Percentiles rank a stretch among this genome's conserved stretches.
Conservation (phyloP, 1,140 invertebrate species). For the Potamilus streckersoni region DNA sequence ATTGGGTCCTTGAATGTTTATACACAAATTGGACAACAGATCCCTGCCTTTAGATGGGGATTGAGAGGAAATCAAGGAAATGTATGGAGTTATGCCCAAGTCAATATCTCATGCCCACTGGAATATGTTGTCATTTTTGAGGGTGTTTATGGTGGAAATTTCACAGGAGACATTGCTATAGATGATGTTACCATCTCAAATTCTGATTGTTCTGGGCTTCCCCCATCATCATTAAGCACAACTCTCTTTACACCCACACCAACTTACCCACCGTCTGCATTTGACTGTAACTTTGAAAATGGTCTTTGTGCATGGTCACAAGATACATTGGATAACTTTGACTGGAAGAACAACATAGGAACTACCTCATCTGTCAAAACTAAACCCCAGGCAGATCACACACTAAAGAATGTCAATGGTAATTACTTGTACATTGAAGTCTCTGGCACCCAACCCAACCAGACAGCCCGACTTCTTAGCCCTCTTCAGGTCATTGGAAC, state of each 20-base stretch:
- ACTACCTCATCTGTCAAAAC: conserved; percentile 45
- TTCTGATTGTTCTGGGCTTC: conserved; percentile 66
- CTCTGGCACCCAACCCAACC: conserved; percentile 68
- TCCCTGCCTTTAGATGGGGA: conserved; percentile 40
- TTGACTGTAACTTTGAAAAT: conserved; percentile 63
- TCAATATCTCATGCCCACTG: conserved; percentile 20
- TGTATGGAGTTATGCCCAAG: conserved; percentile 46
- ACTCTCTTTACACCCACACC: conserved; percentile 13
- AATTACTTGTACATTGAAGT: conserved; percentile 55
- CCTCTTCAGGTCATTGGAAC: conserved; percentile 43
- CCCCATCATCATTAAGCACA: conserved; percentile 44
- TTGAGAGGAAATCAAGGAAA: conserved; percentile 56
- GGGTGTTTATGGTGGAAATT: conserved; percentile 75
- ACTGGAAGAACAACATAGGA: conserved; percentile 58
- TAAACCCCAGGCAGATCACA: conserved; percentile 60
- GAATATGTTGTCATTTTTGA: conserved; percentile 74
- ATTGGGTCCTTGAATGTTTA: conserved; percentile 64
- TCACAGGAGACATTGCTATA: conserved; percentile 79
- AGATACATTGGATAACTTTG: conserved; percentile 52
- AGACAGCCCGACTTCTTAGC: conserved; percentile 78
- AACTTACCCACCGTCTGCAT: conserved; percentile 42
- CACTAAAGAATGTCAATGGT: conserved; percentile 45
- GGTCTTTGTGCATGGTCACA: conserved; percentile 57
- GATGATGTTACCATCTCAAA: conserved; percentile 74
- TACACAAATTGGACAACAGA: conserved; percentile 39